Evolutionary conservation across 2,888 invertebrate species (phyloP).

Genomic region (Globia sparganii): DNA sequence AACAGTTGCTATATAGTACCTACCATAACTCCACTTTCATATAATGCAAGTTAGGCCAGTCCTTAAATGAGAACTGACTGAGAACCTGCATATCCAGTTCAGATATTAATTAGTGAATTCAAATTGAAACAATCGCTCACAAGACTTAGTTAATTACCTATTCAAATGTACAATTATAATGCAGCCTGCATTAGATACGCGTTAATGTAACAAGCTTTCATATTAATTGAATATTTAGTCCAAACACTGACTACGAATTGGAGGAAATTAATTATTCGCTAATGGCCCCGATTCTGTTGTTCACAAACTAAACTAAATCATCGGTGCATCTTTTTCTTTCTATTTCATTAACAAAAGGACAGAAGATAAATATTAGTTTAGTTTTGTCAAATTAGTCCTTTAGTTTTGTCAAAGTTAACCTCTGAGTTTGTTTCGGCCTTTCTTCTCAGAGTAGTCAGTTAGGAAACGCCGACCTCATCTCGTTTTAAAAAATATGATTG

Average conservation of each 20-base stretch:
- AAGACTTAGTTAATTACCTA: constrained; percentile 51
- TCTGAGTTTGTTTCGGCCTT: too few relatives aligned
- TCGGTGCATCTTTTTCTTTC: too few relatives aligned
- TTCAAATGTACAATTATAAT: constrained; percentile 47
- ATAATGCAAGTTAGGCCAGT: constrained; percentile 23
- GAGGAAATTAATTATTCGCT: constrained; percentile 30
- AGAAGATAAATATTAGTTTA: too few relatives aligned
- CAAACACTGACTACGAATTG: constrained; percentile 24
- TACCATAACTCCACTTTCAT: constrained; percentile 22
- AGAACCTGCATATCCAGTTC: constrained; percentile 41
- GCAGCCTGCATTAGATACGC: constrained; percentile 30
- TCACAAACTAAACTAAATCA: too few relatives aligned
- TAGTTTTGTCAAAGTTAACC: too few relatives aligned
- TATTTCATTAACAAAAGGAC: too few relatives aligned
- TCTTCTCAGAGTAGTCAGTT: too few relatives aligned
- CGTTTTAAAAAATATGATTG: too few relatives aligned
- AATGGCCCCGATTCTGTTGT: too few relatives aligned
- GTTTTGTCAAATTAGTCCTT: too few relatives aligned
- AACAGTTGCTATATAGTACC: background rate
- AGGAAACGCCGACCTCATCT: too few relatives aligned
- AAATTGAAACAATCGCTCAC: constrained; percentile 59
- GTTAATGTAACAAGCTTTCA: constrained; percentile 19
- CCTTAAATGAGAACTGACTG: constrained; percentile 27
- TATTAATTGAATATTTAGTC: constrained; percentile 40
- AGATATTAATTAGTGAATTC: constrained; percentile 56